Evolutionary conservation across 2,888 invertebrate genomes (phyloP), one percentile per base, ranked within the genome.

Genomic region (Slavum lentiscoides): DNA sequence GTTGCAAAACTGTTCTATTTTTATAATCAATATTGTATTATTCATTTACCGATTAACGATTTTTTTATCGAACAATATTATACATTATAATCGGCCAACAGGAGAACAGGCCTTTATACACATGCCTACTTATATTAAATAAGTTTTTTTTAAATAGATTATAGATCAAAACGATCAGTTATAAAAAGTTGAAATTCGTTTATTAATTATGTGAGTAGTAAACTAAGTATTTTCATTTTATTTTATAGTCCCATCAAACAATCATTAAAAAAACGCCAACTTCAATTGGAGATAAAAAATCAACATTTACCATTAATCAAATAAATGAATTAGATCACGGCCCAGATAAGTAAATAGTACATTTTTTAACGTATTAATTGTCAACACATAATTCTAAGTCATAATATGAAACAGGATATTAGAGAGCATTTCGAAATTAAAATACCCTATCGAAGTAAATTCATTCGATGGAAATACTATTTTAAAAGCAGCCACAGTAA

Each of bases 321-420:
- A 66, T 19, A n/a, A 43, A 68, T 3, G 80, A 80, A 53, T 72
- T 72, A 39, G 30, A 70, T 58, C 80, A 80, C 9, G 80, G 72
- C 13, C 43, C 64, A n/a, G 13, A 75, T 49, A 59, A 75, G 75
- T 74, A 21, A 58, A 55, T 75, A 66, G 6, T n/a, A 21, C 21
- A 39, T 39, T 23, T 23, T 23, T 13, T 19, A 19, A 0, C 21
- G 23, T n/a, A n/a, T 23, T 66, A 17, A 64, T 74, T 62, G 13
- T 73, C 19, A 19, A 59, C 5, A 15, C 8, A n/a, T 15, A 9
- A 68, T 4, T 11, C 15, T 55, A 15, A 19, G 67, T 58, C 13
- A n/a, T 17, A 30, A 4, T 30, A 49, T 11, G 15, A 43, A 19
- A 39, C 11, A 80, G 80, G 8, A 72, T 70, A 13, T 49, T 49